Conservation (phyloP, 1,140 invertebrate genomes). For the Lanistes nyassanus region DNA sequence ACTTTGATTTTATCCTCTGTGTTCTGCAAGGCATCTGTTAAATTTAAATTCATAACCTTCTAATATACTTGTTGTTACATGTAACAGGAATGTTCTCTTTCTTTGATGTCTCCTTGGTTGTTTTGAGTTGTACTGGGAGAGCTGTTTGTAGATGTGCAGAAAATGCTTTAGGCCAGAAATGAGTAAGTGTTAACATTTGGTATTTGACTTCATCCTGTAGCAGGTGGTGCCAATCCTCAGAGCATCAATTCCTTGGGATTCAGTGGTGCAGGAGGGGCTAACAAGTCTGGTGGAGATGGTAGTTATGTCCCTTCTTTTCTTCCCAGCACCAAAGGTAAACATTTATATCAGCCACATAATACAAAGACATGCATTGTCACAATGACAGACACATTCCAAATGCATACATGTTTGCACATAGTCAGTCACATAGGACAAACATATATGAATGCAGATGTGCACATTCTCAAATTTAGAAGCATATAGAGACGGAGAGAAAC, state of each 20-base stretch:
- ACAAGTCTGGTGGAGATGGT: slow-evolving; percentile 28
- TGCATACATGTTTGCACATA: slow-evolving; percentile 3
- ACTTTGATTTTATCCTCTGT: not conserved
- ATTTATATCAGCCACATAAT: slow-evolving; percentile 13
- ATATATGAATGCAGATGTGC: too few relatives aligned
- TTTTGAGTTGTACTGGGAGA: not conserved
- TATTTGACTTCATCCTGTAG: not conserved
- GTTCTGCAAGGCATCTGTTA: not conserved
- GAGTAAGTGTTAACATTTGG: not conserved
- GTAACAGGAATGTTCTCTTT: too few relatives aligned
- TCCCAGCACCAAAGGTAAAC: slow-evolving; percentile 30
- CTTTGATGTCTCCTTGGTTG: not conserved
- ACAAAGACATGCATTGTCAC: too few relatives aligned
- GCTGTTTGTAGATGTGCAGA: too few relatives aligned
- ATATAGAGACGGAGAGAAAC: too few relatives aligned
- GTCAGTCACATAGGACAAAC: not conserved
- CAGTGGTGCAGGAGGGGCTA: not conserved
- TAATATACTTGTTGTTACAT: too few relatives aligned
- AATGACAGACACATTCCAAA: too few relatives aligned
- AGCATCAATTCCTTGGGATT: not conserved
- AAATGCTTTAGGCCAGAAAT: not conserved
- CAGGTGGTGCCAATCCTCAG: not conserved
- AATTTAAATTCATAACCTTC: not conserved
- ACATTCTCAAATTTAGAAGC: too few relatives aligned
- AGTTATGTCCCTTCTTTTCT: slow-evolving; percentile 51